A percentile compares a stretch with the other conserved stretches of the same genome.
Conservation (phyloP, 2,797 vertebrate species). For the Tokudaia tokunoshimensis region DNA sequence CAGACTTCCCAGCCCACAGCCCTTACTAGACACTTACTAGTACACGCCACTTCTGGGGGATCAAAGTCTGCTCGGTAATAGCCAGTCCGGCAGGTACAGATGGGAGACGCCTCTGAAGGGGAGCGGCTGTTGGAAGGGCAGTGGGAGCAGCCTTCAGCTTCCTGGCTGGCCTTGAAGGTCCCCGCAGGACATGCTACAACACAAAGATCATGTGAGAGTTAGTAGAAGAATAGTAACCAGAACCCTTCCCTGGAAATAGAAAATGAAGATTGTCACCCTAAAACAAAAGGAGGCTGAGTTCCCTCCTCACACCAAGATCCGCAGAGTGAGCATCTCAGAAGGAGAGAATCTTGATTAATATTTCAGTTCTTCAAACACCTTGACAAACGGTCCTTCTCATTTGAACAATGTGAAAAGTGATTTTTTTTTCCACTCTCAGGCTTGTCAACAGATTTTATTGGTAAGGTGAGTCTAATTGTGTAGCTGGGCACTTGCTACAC, state of each 20-base stretch:
- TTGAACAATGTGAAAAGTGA: slow-evolving; percentile 67
- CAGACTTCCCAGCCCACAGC: not conserved
- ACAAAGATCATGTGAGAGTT: slow-evolving; percentile 78
- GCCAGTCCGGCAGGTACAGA: slow-evolving; percentile 96
- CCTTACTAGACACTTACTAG: slow-evolving; percentile 92
- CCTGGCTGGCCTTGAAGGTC: slow-evolving; percentile 97
- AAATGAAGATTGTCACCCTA: not conserved
- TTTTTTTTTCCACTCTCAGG: slow-evolving; percentile 46
- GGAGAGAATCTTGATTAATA: not conserved
- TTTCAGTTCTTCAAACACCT: slow-evolving; percentile 39
- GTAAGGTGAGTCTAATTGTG: slow-evolving; percentile 62
- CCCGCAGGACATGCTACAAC: slow-evolving; percentile 95
- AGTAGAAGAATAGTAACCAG: not conserved
- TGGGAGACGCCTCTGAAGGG: slow-evolving; percentile 93
- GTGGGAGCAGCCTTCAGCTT: slow-evolving; percentile 92
- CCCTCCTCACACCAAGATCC: not conserved
- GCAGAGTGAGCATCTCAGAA: slow-evolving; percentile 2
- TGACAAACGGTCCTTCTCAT: slow-evolving; percentile 12
- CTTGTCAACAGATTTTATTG: slow-evolving; percentile 61
- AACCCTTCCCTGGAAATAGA: not conserved
- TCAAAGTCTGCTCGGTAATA: slow-evolving; percentile 96
- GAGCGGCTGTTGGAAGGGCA: slow-evolving; percentile 98
- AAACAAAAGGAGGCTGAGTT: slow-evolving; percentile 17
- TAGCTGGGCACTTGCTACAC: not conserved
- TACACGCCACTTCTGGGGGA: slow-evolving; percentile 94